Base-by-base conservation (phyloP, 2,797 vertebrate species). In the Cichlasoma orientale region DNA sequence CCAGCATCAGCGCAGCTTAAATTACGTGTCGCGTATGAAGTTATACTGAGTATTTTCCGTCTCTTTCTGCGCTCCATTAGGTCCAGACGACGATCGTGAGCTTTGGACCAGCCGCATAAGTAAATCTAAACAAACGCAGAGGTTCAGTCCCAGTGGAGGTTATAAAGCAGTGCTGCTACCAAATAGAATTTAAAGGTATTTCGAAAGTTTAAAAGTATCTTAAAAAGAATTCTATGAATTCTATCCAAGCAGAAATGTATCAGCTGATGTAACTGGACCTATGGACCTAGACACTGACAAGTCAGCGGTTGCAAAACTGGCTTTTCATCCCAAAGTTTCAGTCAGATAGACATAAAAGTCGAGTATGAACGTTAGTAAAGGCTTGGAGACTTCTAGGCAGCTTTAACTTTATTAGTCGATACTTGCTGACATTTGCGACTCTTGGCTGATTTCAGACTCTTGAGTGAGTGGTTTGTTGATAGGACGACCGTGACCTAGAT, bases 241-340 rank as follows among this genome's bases (percentile, higher is more conserved):
- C 5, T 4, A 44, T 63, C 47, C 18, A 27, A 66, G 16, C 61
- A 27, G 16, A 66, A 68, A 29, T 68, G 41, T 12, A 27, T 27
- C 9, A 66, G 47, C 38, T 63, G 38, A 47, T 47, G 63, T 29
- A 68, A 68, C 63, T 50, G 47, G 63, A n/a, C 47, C 16, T 50
- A 3, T 50, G 18, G 41, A 29, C 23, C 47, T 66, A 19, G 38
- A 66, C 7, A 6, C 5, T 66, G 16, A 44, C 47, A 66, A 29
- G 41, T 47, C 18, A 68, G 41, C 41, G 25, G 63, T 29, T 50
- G 10, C 41, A 44, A 47, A 68, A 29, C 61, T 47, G 16, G 50
- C 41, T 3, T 68, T 50, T 68, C 38, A n/a, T 68, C 6, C 27
- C 63, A 29, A 27, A 27, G 23, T 66, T 47, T 47, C 1, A 27